Conservation (phyloP, 2,797 vertebrate genomes). For the Lepus oiostolus region DNA sequence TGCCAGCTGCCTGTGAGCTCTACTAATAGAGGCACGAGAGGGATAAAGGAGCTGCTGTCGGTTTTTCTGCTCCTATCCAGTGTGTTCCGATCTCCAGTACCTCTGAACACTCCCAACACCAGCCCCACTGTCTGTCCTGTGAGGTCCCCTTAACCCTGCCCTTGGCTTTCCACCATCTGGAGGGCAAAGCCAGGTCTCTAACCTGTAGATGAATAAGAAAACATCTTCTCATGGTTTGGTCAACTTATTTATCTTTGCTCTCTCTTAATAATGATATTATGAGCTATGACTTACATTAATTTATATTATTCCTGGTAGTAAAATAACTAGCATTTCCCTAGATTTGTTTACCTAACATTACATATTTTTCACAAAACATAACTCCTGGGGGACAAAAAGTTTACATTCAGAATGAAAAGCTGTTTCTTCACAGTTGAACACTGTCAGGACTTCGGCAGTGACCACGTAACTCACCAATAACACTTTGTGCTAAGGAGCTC, state of each 20-base stretch:
- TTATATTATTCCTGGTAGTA: slow-evolving; percentile 40
- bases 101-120: neutral
- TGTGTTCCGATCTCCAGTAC: neutral
- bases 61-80: neutral
- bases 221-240: neutral
- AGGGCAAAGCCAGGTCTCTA: neutral
- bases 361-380: neutral
- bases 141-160: neutral
- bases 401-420: neutral
- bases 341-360: neutral
- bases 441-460: neutral
- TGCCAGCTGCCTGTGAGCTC: neutral
- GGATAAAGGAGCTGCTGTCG: neutral
- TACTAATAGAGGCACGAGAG: neutral
- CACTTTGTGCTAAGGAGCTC: neutral
- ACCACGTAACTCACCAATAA: neutral
- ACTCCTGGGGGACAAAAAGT: neutral
- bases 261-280: neutral
- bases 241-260: slow-evolving; percentile 1
- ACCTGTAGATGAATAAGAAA: neutral
- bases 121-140: neutral
- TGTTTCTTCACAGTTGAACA: neutral
- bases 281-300: neutral
- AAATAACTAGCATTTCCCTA: neutral
- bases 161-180: neutral